These are phyloP conservation scores for Stercorarius parasiticus DNA, from an alignment of 2,113 vertebrate genomes.

Conservation along the genomic window DNA sequence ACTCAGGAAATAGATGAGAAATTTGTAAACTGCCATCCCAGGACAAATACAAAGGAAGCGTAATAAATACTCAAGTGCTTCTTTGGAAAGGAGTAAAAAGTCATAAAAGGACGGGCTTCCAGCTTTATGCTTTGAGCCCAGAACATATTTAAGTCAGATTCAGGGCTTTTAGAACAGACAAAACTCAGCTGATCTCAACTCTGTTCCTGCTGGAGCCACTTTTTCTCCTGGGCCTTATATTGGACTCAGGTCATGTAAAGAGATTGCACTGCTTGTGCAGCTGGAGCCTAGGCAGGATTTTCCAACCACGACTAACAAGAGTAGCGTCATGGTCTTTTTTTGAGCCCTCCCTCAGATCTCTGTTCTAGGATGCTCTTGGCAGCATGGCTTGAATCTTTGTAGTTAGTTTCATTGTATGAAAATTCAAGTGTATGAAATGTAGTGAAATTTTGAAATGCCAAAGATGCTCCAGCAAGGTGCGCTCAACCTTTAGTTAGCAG, in stretches of 20 bases:
- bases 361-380: not conserved
- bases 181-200: not conserved
- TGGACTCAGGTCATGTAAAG: slow-evolving; percentile 19
- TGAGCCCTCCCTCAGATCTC: not conserved
- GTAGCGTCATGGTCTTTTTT: not conserved
- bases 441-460: not conserved
- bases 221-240: not conserved
- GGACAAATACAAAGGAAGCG: not conserved
- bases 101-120: not conserved
- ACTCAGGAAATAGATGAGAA: not conserved
- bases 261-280: not conserved
- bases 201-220: not conserved
- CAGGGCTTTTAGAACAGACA: not conserved
- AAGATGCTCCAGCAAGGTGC: not conserved
- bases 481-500: not conserved
- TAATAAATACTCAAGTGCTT: not conserved
- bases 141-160: not conserved
- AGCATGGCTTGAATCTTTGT: not conserved
- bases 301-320: not conserved
- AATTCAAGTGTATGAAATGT: not conserved
- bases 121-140: not conserved
- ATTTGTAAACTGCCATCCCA: not conserved
- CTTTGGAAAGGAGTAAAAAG: not conserved
- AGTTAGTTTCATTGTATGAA: not conserved
- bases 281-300: not conserved